Base-by-base conservation (phyloP, 1,140 invertebrate genomes). In the Drosophila arizonae region DNA sequence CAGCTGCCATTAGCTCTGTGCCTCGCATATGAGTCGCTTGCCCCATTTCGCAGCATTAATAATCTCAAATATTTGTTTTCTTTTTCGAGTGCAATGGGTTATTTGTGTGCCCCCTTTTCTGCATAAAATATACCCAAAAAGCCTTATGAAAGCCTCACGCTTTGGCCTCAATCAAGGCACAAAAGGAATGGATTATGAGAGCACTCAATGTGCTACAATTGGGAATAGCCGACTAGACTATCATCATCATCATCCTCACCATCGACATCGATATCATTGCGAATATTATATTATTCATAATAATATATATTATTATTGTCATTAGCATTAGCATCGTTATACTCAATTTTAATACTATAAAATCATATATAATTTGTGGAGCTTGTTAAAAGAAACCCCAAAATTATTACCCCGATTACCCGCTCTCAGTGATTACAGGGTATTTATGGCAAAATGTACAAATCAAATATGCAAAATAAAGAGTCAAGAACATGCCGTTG, bases 111-210 rank as follows among this genome's bases (percentile, higher is more conserved):
- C 43, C n/a, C 17, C 17, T 17, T 9, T 46, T 46, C 43, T 17
- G 43, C 43, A 8, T 46, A 15, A 17, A 17, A 46, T 46, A 46
- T 8, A 15, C 36, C 36, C 36, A n/a, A n/a, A n/a, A n/a, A n/a
- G 36, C 36, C 13, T 21, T 46, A 51, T 50, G 58, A 77, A 77
- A 67, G 77, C 36, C 72, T 71, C 70, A 77, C 66, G 69, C 63
- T 68, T 65, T 76, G 76, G 76, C 72, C 72, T 60, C 52, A 66
- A 67, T 51, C 84, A 88, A 87, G 82, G 84, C 48, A n/a, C 79
- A 79, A 45, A 58, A 51, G 24, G 15, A 57, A 51, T 24, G 54
- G 39, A 46, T 41, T 61, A 52, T 56, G 68, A 66, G 28, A 46
- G 33, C 43, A 43, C 54, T 45, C 58, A 41, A 24, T 1, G 28